Base-by-base conservation (phyloP, 1,140 invertebrate species). In the Drosophila grimshawi region DNA sequence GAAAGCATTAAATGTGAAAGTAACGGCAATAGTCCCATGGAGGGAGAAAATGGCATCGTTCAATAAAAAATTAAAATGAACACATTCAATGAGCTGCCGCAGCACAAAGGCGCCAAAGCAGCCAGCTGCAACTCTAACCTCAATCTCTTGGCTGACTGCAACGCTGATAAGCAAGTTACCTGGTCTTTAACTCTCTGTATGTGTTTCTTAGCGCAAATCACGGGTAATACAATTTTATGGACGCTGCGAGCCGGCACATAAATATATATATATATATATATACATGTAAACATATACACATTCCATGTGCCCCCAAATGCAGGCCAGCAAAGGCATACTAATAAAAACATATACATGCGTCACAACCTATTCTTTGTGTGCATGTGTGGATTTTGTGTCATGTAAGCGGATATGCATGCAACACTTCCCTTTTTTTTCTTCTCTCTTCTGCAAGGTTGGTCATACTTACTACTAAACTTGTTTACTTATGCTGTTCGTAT, bases 11-110 rank as follows among this genome's bases (percentile, higher is more conserved):
- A 56, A 39, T 62, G 35, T 48, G 32, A 46, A 2, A 11, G 64
- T n/a, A 30, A 5, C 33, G 19, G 52, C 48, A 43, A 37, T 43
- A 48, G 37, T 32, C 62, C 4, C 45, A 53, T n/a, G 27, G 46
- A 4, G 32, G 5, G 43, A 8, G 60, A 37, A 62, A 62, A 10
- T 41, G 48, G 52, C 65, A 74, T 68, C 77, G 80, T 88, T 88
- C 83, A 88, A 88, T 88, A 89, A 83, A 82, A 89, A 83, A 88
- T 88, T 88, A 89, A 88, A 80, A 88, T 86, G 70, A 89, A 76
- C 80, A 71, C 85, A 88, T 77, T 88, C 80, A 80, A 86, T 88
- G 83, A 82, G 75, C 72, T 61, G 59, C 11, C 32, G 45, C 41
- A 67, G 82, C 81, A 79, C 82, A 86, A 86, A 86, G 81, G 75